Base-by-base conservation (phyloP, 2,888 invertebrate genomes). In the Meiosimyza decipiens region DNA sequence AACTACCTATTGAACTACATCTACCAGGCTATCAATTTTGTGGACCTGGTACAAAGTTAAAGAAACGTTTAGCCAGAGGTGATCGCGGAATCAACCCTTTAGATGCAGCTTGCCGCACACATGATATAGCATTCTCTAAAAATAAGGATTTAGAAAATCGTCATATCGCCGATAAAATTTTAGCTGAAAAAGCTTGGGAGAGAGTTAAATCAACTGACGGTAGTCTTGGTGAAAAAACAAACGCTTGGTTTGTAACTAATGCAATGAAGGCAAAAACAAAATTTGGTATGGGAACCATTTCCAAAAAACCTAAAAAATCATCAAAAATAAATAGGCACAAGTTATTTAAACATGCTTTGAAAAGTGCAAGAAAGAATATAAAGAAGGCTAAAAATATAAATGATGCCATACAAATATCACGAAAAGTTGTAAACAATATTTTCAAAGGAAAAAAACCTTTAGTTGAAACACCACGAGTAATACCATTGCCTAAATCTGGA, bases 401-500 rank as follows among this genome's bases (percentile, higher is more conserved):
- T 64, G 74, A 72, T 18, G 71, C 66, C 49, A 64, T 65, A 54
- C 63, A 28, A 40, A 40, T 40, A 9, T 40, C 40, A 9, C 6
- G 40, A 2, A 40, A 40, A 40, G 40, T 9, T 40, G 2, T 40
- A 9, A 40, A 40, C 40, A 40, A 40, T 40, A 40, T 40, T 40
- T 55, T 71, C 18, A 63, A 51, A 40, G 16, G 60, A 68, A 71
- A 64, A 22, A 72, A 69, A 51, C 47, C 63, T 50, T 47, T 22
- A n/a, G 52, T 72, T 15, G 40, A 57, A 72, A 49, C 76, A 64
- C 82, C 81, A 40, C 71, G 83, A 63, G 55, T 85, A 55, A 81
- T 83, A 60, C 79, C 81, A 28, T 18, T 85, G 16, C 83, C 84
- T 6, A 84, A 84, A 79, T 71, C 71, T 47, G 83, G 84, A 28